phyloP scores from a whole-genome alignment of 2,113 vertebrate species.

The Xenopus borealis region DNA sequence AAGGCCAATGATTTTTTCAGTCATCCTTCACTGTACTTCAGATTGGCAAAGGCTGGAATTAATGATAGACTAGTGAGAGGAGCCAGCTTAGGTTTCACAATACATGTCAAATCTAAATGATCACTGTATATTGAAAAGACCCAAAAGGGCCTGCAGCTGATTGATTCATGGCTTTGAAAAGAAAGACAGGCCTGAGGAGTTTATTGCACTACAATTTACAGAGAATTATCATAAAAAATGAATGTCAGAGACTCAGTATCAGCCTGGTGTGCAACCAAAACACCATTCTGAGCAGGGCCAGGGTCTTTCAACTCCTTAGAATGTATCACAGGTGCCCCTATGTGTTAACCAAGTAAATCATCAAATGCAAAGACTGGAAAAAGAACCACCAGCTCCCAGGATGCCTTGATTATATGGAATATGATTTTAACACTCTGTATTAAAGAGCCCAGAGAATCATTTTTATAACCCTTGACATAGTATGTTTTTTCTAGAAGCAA shows the following conservation, averaged over 20 bases:
- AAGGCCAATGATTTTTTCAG: constrained; percentile 91
- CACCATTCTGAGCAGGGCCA: background rate
- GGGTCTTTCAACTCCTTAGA: background rate
- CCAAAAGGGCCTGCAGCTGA: constrained; percentile 81
- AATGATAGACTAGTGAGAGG: constrained; percentile 84
- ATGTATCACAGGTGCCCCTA: constrained; percentile 9
- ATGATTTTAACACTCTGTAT: no score
- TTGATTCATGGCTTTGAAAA: constrained; percentile 87
- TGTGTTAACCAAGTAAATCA: background rate
- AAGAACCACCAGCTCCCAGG: no score
- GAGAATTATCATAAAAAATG: constrained; percentile 79
- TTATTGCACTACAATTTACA: constrained; percentile 83
- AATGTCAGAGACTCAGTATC: constrained; percentile 71
- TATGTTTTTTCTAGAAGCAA: no score
- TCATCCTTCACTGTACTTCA: constrained; percentile 94
- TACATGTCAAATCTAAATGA: constrained; percentile 91
- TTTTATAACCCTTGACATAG: no score
- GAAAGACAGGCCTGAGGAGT: constrained; percentile 84
- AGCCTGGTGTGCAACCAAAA: constrained; percentile 68
- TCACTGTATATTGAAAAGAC: constrained; percentile 80
- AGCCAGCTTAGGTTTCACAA: constrained; percentile 85
- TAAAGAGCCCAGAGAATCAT: no score
- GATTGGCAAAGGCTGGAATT: constrained; percentile 87
- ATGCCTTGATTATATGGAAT: no score
- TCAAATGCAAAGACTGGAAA: background rate